phyloP scores from a whole-genome alignment of 2,797 vertebrate genomes.

The Trichosurus vulpecula region DNA sequence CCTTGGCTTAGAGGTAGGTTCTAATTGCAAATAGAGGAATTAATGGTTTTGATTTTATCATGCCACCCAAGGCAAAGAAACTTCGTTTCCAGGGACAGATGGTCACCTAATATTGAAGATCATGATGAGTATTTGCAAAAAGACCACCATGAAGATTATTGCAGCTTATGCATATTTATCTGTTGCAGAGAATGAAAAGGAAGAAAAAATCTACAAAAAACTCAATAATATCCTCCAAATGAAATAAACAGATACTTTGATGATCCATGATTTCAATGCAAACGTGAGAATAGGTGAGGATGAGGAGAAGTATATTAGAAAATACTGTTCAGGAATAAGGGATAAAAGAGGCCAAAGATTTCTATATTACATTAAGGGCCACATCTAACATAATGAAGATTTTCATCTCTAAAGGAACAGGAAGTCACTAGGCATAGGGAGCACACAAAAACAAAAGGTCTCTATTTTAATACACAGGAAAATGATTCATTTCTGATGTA shows the following conservation, averaged over 20 bases:
- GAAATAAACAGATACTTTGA: background rate
- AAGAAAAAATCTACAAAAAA: background rate
- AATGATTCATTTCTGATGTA: background rate
- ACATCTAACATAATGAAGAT: background rate
- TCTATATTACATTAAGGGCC: background rate
- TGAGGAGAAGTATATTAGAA: background rate
- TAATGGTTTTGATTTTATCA: background rate
- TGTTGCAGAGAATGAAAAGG: background rate
- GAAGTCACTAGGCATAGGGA: background rate
- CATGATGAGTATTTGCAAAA: background rate
- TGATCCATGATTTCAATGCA: background rate
- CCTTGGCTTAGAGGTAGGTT: background rate
- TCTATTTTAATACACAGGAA: background rate
- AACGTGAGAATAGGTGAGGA: background rate
- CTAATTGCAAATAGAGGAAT: background rate
- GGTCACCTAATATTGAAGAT: background rate
- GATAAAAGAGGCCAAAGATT: background rate
- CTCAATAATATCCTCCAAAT: background rate
- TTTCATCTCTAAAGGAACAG: background rate
- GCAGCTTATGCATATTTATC: background rate
- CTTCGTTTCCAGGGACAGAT: background rate
- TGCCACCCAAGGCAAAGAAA: background rate
- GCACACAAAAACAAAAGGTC: background rate
- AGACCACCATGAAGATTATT: background rate
- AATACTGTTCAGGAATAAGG: background rate